These are phyloP conservation scores for Crioceris asparagi DNA, from an alignment of 2,888 invertebrate genomes.

Conservation along the genomic window DNA sequence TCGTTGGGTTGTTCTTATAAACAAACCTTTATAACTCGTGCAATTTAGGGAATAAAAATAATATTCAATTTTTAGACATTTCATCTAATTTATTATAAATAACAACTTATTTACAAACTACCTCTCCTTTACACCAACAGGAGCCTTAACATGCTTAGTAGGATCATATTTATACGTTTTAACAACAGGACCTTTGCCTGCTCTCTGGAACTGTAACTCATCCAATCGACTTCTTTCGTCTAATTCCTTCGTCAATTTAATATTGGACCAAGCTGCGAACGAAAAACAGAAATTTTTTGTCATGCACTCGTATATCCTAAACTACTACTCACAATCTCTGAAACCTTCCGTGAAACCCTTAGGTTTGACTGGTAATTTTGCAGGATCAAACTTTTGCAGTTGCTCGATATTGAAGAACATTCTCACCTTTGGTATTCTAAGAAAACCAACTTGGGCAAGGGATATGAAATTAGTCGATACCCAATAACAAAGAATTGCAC, in stretches of 20 bases:
- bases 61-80: too few species aligned
- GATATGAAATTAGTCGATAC: slow-evolving; percentile 78
- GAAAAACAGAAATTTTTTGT: too few species aligned
- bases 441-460: slow-evolving; percentile 63
- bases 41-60: too few species aligned
- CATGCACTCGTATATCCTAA: background rate
- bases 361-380: slow-evolving; percentile 52
- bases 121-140: too few species aligned
- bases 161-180: slow-evolving; percentile 86
- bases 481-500: slow-evolving; percentile 87
- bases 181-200: slow-evolving; percentile 75
- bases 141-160: slow-evolving; percentile 40
- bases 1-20: too few species aligned
- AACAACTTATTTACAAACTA: too few species aligned
- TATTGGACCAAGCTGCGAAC: slow-evolving; percentile 75
- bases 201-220: slow-evolving; percentile 66
- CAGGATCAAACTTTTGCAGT: slow-evolving; percentile 45
- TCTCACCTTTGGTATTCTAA: slow-evolving; percentile 65
- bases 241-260: slow-evolving; percentile 66
- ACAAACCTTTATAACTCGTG: too few species aligned
- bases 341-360: slow-evolving; percentile 71
- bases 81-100: too few species aligned
- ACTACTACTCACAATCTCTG: slow-evolving; percentile 66
- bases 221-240: slow-evolving; percentile 68
- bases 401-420: slow-evolving; percentile 65